Percentiles rank a stretch among this genome's conserved stretches.
phyloP scores from a whole-genome alignment of 2,888 invertebrate genomes.

The Bruchidius siliquastri region DNA sequence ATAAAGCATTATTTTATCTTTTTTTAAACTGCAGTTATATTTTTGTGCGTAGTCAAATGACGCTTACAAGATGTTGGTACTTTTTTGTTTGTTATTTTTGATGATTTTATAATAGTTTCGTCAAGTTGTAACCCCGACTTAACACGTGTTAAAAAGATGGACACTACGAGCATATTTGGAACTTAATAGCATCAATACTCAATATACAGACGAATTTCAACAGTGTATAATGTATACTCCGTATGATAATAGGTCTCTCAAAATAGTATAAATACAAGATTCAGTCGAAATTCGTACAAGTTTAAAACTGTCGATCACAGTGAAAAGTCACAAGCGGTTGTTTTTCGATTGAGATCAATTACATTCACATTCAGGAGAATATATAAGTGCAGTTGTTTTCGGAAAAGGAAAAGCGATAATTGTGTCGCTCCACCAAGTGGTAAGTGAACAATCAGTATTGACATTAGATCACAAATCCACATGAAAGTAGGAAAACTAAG shows the following conservation, averaged over 20 bases:
- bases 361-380: background rate
- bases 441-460: background rate
- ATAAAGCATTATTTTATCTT: too few species aligned
- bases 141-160: background rate
- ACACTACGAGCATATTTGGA: background rate
- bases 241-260: background rate
- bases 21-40: too few species aligned
- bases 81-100: too few species aligned
- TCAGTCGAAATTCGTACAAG: background rate
- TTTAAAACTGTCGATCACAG: background rate
- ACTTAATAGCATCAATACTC: background rate
- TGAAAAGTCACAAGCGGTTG: conserved; percentile 8
- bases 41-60: too few species aligned
- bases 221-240: background rate
- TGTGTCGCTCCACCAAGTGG: background rate
- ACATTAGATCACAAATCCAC: too few species aligned
- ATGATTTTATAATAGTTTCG: too few species aligned
- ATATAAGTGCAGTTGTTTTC: background rate
- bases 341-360: background rate
- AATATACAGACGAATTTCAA: background rate
- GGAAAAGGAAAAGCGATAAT: background rate
- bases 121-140: background rate
- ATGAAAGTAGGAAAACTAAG: too few species aligned
- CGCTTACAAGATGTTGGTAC: too few species aligned
- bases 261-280: background rate